Conservation (phyloP, 2,888 invertebrate genomes). For the Polylopha cassiicola region DNA sequence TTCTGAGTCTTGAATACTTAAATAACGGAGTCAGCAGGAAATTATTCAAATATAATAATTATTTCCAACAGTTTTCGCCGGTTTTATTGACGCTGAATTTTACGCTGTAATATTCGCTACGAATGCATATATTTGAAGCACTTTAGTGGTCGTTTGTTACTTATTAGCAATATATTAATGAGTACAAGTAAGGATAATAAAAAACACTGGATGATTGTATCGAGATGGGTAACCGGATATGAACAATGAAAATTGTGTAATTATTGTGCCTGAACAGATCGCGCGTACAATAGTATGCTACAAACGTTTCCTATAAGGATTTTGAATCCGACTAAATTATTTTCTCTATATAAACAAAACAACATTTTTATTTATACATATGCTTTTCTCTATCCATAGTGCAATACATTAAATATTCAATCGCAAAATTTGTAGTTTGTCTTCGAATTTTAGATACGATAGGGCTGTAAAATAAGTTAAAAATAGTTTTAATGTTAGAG, state of each 20-base stretch:
- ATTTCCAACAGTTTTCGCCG: too few relatives aligned
- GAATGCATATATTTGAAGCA: slow-evolving; percentile 1
- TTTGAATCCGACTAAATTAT: slow-evolving; percentile 14
- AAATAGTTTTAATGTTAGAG: slow-evolving; percentile 47
- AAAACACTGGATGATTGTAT: slow-evolving; percentile 12
- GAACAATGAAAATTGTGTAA: slow-evolving; percentile 15
- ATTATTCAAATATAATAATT: too few relatives aligned
- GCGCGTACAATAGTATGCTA: slow-evolving; percentile 30
- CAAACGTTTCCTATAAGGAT: slow-evolving; percentile 11
- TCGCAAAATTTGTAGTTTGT: slow-evolving; percentile 47
- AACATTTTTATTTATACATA: slow-evolving; percentile 13
- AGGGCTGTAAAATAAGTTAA: slow-evolving; percentile 65
- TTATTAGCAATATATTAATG: slow-evolving; percentile 8
- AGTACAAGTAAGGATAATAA: slow-evolving; percentile 8
- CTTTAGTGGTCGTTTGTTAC: slow-evolving; percentile 10
- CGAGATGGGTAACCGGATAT: slow-evolving; percentile 5
- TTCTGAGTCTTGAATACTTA: too few relatives aligned
- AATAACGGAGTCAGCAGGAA: too few relatives aligned
- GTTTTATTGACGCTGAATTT: too few relatives aligned
- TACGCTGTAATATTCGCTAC: too few relatives aligned
- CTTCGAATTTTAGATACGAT: slow-evolving; percentile 45
- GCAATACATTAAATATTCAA: slow-evolving; percentile 64
- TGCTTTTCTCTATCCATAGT: slow-evolving; percentile 46
- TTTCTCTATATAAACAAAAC: slow-evolving; percentile 5
- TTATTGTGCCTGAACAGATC: slow-evolving; percentile 39